Base-by-base conservation (phyloP, 2,113 vertebrate genomes). In the Otus sunia region DNA sequence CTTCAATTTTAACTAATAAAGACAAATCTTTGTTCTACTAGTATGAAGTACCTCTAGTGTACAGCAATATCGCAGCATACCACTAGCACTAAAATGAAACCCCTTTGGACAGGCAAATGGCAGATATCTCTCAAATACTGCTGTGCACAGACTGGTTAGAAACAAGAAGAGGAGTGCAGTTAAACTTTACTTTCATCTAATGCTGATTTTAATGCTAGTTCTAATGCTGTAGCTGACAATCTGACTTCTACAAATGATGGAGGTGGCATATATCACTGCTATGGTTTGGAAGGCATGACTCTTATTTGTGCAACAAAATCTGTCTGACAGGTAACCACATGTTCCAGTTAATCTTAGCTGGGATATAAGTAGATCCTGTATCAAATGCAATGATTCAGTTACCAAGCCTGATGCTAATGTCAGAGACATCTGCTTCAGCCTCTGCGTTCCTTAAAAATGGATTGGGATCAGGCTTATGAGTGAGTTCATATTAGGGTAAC, bases 301-400 rank as follows among this genome's bases (percentile, higher is more conserved):
- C 17, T 36, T 66, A 15, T 58, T 79, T 88, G 86, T 66, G 50
- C 17, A n/a, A 41, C 62, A n/a, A 66, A 88, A 86, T 86, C 86
- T 2, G 0, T 21, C 89, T 81, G 91, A 81, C 92, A 95, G 89
- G 94, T 96, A 92, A 73, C 79, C 68, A 39, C 88, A 39, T 41
- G 78, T 83, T 88, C 88, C 71, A 55, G 88, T 77, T 96, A 84
- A 92, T 91, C 94, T 92, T 19, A 39, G 68, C 86, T 80, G 83
- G 79, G 88, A 69, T 95, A 27, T 74, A 71, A 96, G 93, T 32
- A 91, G 88, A 76, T 86, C 83, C 47, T 34, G 36, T 66, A 69
- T 23, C 86, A 73, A 88, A 90, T 45, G 32, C 17, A 62, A 86
- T 64, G 83, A 73, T 72, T 95, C 72, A 16, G 50, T 91, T 59